Percentiles rank a stretch among this genome's conserved stretches.
These are phyloP conservation scores for Macroglossus sobrinus DNA, from an alignment of 2,113 vertebrate genomes.

Conservation along the genomic window DNA sequence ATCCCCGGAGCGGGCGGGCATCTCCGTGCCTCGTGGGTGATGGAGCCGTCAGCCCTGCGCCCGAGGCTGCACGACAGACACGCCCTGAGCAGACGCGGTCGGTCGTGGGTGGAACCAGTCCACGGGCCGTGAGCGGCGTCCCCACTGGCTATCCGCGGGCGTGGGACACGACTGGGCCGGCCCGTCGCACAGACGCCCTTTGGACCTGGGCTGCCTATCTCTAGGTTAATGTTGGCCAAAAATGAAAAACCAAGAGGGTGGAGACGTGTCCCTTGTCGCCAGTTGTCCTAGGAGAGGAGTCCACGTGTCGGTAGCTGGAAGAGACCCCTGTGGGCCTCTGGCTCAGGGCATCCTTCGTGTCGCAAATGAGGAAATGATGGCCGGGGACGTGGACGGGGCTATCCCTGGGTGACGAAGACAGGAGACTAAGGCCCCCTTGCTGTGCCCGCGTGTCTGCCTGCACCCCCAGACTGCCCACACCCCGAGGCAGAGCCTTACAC, in stretches of 20 bases:
- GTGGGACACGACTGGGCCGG: accelerated
- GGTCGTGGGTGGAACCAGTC: accelerated
- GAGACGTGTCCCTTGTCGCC: background rate
- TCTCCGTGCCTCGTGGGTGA: background rate
- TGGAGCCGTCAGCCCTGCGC: background rate
- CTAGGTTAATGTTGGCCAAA: background rate
- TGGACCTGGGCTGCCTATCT: no score
- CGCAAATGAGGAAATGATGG: background rate
- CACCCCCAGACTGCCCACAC: background rate
- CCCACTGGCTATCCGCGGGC: accelerated
- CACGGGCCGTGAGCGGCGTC: background rate
- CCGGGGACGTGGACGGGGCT: background rate
- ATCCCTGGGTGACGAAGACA: background rate
- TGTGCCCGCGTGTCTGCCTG: background rate
- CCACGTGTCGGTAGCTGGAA: background rate
- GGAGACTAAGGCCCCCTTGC: background rate
- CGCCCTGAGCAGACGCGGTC: accelerated
- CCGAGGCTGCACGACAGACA: background rate
- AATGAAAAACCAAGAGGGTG: background rate
- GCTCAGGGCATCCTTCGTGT: background rate
- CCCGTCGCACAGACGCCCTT: background rate
- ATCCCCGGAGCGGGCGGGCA: background rate
- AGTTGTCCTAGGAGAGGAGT: background rate
- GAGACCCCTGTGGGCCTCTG: background rate
- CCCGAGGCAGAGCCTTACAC: background rate